Conservation (phyloP, 2,113 vertebrate genomes). For the Laticauda laticaudata region DNA sequence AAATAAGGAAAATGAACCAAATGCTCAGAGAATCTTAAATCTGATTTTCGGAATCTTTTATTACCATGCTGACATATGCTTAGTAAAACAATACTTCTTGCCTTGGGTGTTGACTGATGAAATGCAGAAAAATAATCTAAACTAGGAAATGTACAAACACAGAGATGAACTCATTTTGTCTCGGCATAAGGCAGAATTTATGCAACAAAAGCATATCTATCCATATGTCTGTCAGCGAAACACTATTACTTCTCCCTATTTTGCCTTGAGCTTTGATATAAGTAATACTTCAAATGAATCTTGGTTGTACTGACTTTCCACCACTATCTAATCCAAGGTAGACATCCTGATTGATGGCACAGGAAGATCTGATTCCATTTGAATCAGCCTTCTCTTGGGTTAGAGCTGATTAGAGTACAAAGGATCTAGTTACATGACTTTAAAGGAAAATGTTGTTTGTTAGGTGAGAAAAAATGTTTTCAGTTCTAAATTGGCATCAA, state of each 20-base stretch:
- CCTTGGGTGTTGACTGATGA: conserved; percentile 41
- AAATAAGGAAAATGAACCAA: conserved; percentile 7
- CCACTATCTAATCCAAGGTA: neutral
- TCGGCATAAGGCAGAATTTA: conserved; percentile 43
- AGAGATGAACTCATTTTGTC: conserved; percentile 34
- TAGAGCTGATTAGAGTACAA: neutral
- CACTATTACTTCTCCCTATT: neutral
- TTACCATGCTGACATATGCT: conserved; percentile 33
- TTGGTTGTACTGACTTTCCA: neutral
- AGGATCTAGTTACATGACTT: neutral
- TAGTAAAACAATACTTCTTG: conserved; percentile 35
- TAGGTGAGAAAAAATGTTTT: neutral
- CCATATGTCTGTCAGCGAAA: conserved; percentile 19
- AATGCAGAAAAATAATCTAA: conserved; percentile 46
- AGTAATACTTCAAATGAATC: conserved; percentile 16
- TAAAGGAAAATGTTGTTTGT: neutral
- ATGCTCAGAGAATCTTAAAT: conserved; percentile 10
- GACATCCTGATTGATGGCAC: neutral
- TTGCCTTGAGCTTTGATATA: conserved; percentile 10
- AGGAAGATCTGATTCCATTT: conserved; percentile 20
- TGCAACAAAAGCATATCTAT: conserved; percentile 23
- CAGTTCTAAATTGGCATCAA: conserved; percentile 11
- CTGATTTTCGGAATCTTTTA: conserved; percentile 41
- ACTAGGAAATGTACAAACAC: conserved; percentile 44
- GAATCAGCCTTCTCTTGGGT: neutral